Evolutionary conservation across 2,113 vertebrate genomes (phyloP).

Genomic region (Campylomormyrus numenius): DNA sequence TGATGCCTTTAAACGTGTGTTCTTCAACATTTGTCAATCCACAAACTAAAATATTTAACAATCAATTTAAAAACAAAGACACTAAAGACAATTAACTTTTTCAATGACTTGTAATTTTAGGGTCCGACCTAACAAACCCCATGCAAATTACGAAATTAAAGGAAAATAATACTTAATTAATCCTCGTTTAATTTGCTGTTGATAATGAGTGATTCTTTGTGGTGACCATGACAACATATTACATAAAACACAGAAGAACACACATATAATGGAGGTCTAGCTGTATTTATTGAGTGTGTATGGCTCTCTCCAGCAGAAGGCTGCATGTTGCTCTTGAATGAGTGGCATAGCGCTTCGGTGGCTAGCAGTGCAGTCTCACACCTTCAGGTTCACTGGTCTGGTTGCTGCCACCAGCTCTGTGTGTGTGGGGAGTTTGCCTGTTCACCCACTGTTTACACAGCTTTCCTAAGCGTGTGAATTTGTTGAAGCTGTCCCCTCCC

Average conservation of each 20-base stretch:
- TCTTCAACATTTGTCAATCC: background rate
- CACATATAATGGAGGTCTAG: background rate
- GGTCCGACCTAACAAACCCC: background rate
- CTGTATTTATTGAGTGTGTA: background rate
- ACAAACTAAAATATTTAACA: background rate
- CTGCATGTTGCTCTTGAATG: background rate
- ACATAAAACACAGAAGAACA: background rate
- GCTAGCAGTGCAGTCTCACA: background rate
- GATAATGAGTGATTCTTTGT: background rate
- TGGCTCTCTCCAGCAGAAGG: background rate
- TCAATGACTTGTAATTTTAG: background rate
- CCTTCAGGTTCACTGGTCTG: background rate
- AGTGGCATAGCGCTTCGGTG: background rate
- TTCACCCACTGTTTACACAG: background rate
- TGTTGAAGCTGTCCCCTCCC: background rate
- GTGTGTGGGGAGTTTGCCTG: background rate
- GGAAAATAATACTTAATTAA: background rate
- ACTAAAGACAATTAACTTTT: background rate
- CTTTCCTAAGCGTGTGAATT: background rate
- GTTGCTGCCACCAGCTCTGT: background rate
- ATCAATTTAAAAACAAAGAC: background rate
- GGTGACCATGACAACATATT: background rate
- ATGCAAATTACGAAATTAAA: background rate
- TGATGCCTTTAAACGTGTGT: background rate
- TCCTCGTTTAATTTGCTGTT: background rate